phyloP scores from a whole-genome alignment of 2,888 invertebrate species.

The Pyrgus malvae region DNA sequence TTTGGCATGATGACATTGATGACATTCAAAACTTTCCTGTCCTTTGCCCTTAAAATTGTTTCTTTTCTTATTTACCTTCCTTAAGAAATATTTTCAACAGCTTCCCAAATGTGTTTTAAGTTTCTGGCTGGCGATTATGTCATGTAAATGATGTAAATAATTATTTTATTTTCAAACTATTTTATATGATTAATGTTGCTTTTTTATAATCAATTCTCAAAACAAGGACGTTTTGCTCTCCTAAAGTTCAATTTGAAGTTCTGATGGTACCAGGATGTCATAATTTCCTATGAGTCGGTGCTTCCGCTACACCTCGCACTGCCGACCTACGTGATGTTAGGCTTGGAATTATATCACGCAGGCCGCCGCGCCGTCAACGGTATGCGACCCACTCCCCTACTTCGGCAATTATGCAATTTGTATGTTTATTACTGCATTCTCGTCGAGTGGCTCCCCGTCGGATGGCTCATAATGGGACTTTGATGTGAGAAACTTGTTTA shows the following conservation, averaged over 20 bases:
- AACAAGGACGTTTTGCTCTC: no score
- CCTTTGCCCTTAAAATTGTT: background rate
- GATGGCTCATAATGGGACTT: constrained; percentile 14
- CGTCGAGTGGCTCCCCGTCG: constrained; percentile 42
- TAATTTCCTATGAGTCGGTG: constrained; percentile 14
- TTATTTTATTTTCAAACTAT: no score
- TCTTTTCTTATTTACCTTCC: no score
- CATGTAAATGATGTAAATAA: no score
- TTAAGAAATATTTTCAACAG: no score
- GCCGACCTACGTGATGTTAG: constrained; percentile 47
- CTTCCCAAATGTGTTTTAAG: no score
- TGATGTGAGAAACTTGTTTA: constrained; percentile 22
- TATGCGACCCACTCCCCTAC: constrained; percentile 51
- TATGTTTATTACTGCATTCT: constrained; percentile 41
- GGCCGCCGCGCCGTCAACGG: constrained; percentile 3
- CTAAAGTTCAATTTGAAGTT: no score
- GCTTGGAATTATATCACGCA: constrained; percentile 33
- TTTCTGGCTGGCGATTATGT: no score
- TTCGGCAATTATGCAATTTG: constrained; percentile 47
- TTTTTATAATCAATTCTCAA: background rate
- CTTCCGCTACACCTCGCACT: constrained; percentile 23
- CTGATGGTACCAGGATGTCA: constrained; percentile 11
- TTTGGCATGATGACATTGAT: background rate
- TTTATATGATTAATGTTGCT: no score
- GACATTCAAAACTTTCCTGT: constrained; percentile 6